These are phyloP conservation scores for Eurytoma adleriae DNA, from an alignment of 2,888 invertebrate species.

Conservation along the genomic window DNA sequence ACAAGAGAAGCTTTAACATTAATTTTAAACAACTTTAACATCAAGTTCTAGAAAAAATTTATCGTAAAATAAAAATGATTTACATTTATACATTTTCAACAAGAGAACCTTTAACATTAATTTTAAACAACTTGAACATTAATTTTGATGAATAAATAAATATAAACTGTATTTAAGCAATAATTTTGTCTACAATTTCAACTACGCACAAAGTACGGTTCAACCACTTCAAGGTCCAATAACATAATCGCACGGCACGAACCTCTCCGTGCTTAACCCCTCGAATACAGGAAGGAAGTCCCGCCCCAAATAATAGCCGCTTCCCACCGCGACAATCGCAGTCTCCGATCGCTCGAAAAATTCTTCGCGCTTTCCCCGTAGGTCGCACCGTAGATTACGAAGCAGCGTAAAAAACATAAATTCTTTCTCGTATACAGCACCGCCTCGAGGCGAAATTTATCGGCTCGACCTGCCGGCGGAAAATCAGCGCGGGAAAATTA, in stretches of 20 bases:
- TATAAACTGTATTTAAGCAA: neutral
- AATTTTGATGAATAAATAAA: neutral
- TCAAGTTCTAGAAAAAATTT: too few relatives aligned
- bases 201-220: neutral
- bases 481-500: slow-evolving; percentile 36
- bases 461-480: neutral
- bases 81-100: too few relatives aligned
- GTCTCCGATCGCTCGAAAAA: slow-evolving; percentile 2
- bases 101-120: too few relatives aligned
- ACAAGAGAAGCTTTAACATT: too few relatives aligned
- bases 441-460: neutral
- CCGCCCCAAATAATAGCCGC: neutral
- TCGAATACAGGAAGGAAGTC: neutral
- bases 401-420: neutral
- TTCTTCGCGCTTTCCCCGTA: neutral
- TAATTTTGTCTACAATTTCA: neutral
- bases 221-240: neutral
- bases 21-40: too few relatives aligned
- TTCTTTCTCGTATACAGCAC: neutral
- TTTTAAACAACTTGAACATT: too few relatives aligned
- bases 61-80: too few relatives aligned
- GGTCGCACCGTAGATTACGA: neutral
- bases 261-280: neutral
- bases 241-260: neutral
- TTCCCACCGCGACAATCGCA: slow-evolving; percentile 5